Evolutionary conservation across 2,113 vertebrate genomes (phyloP).

Genomic region (Labeo catla): DNA sequence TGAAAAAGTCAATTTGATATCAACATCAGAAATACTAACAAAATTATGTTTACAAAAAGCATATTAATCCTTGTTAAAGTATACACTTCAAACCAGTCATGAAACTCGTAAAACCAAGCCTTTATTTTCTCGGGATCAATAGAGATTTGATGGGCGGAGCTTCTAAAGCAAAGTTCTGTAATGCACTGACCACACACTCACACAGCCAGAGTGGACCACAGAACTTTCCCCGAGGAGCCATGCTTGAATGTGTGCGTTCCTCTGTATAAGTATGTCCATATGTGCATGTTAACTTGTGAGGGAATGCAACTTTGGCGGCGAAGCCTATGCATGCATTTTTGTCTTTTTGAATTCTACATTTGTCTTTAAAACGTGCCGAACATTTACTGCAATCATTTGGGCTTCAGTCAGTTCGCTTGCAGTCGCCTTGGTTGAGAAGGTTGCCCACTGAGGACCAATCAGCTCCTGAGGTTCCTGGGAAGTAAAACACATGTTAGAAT

Average conservation of each 20-base stretch:
- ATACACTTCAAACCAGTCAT: not conserved
- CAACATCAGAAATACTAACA: not conserved
- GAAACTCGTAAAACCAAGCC: not conserved
- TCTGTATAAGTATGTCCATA: not conserved
- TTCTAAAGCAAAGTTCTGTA: conserved; percentile 62
- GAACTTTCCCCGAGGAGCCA: conserved; percentile 57
- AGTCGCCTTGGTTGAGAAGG: not conserved
- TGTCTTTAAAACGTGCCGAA: not conserved
- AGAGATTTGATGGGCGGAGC: conserved; percentile 23
- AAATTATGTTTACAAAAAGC: not conserved
- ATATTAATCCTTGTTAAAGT: not conserved
- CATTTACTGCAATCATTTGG: not conserved
- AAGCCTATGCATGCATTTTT: not conserved
- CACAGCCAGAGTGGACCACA: conserved; percentile 60
- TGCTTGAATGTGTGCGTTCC: not conserved
- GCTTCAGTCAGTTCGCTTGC: not conserved
- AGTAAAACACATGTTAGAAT: conserved; percentile 52
- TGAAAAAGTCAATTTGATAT: not conserved
- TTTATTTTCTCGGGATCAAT: conserved; percentile 3
- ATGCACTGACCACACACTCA: conserved; percentile 62
- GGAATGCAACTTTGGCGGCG: not conserved
- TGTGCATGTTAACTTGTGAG: not conserved
- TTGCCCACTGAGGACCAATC: conserved; percentile 12
- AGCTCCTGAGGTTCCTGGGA: conserved; percentile 36
- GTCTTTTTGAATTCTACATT: not conserved